A percentile compares a stretch with the other conserved stretches of the same genome.
phyloP scores from a whole-genome alignment of 2,888 invertebrate genomes.

The Amphimallon solstitiale region DNA sequence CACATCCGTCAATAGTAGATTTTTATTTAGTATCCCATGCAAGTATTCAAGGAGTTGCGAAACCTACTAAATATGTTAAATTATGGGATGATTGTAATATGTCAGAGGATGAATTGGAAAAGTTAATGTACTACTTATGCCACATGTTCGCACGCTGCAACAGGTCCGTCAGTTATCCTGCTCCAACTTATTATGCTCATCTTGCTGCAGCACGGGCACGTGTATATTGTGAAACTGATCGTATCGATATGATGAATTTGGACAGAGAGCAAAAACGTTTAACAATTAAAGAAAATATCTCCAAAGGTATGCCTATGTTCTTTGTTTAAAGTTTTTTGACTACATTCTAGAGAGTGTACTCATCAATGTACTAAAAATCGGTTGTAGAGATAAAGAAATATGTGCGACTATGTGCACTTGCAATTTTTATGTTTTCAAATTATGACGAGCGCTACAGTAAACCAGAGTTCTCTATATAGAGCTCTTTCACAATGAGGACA shows the following conservation, averaged over 20 bases:
- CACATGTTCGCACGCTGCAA: conserved; percentile 88
- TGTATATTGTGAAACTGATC: conserved; percentile 60
- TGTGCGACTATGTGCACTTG: no score
- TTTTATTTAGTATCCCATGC: conserved; percentile 82
- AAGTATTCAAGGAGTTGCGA: conserved; percentile 82
- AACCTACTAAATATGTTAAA: conserved; percentile 87
- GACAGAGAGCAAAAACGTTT: conserved; percentile 65
- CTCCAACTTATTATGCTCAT: conserved; percentile 89
- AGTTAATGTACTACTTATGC: conserved; percentile 83
- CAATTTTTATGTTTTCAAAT: no score
- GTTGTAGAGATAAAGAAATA: no score
- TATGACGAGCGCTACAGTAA: no score
- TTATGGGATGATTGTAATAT: conserved; percentile 82
- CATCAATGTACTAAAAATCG: no score
- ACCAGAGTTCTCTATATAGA: no score
- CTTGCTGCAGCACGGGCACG: conserved; percentile 81
- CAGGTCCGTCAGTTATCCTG: conserved; percentile 85
- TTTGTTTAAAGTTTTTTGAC: conserved; percentile 73
- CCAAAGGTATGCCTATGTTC: conserved; percentile 73
- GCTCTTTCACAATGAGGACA: no score
- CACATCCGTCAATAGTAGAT: conserved; percentile 87
- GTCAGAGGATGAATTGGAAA: conserved; percentile 78
- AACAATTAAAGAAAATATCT: conserved; percentile 66
- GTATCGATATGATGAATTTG: conserved; percentile 64
- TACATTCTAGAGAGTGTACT: no score